A percentile compares a stretch with the other conserved stretches of the same genome.
These are phyloP conservation scores for Microlaimidae sp. DNA, from an alignment of 2,888 invertebrate genomes.

Conservation along the genomic window DNA sequence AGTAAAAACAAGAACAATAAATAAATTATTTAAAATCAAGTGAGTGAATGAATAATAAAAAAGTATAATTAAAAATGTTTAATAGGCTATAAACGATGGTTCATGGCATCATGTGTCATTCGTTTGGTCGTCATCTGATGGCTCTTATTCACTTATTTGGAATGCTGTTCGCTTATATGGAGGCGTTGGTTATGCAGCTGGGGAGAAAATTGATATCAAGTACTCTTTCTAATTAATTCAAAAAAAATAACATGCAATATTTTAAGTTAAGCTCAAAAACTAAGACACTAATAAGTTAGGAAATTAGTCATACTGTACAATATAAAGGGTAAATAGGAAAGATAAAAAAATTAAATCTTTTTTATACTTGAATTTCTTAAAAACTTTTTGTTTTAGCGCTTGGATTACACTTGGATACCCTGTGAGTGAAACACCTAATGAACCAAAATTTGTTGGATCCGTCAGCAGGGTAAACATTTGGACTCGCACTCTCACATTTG, in stretches of 20 bases:
- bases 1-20: no score
- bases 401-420: conserved; percentile 84
- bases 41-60: no score
- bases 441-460: conserved; percentile 48
- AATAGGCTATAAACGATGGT: conserved; percentile 61
- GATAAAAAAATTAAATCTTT: no score
- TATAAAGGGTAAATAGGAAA: no score
- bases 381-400: conserved; percentile 44
- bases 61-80: no score
- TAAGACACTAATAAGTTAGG: no score
- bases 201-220: conserved; percentile 62
- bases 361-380: neutral
- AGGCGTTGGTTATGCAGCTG: conserved; percentile 67
- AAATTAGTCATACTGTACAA: no score
- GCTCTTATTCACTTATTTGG: conserved; percentile 72
- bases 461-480: conserved; percentile 83
- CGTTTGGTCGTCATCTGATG: conserved; percentile 76
- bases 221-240: conserved; percentile 40
- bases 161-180: conserved; percentile 86
- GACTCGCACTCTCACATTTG: conserved; percentile 73
- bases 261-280: neutral
- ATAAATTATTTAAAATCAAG: no score
- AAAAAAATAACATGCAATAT: neutral
- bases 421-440: conserved; percentile 46
- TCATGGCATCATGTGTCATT: conserved; percentile 56